Conservation (phyloP, 1,140 invertebrate species). For the Heterodera schachtii region DNA sequence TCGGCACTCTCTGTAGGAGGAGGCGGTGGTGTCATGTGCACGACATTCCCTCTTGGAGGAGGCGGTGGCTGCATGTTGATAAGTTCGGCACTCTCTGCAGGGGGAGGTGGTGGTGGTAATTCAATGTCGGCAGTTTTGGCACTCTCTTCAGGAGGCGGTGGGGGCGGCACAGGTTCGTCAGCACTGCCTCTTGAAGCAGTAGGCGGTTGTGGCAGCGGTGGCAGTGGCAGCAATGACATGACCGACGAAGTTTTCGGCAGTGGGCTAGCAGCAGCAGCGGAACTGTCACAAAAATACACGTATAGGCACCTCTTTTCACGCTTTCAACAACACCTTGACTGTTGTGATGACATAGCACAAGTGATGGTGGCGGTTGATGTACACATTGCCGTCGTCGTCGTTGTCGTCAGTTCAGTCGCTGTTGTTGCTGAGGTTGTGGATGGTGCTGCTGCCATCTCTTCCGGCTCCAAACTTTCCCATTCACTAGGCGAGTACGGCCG, state of each 20-base stretch:
- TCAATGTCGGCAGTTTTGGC: neutral
- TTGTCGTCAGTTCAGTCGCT: no score
- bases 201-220: neutral
- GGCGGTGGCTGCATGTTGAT: neutral
- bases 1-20: neutral
- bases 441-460: neutral
- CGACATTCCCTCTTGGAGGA: no score
- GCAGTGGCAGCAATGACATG: neutral
- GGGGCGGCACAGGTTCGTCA: neutral
- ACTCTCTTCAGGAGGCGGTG: neutral
- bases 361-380: no score
- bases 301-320: neutral
- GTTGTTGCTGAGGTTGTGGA: neutral
- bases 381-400: no score
- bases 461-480: neutral
- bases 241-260: neutral
- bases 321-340: neutral
- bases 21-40: neutral
- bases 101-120: neutral
- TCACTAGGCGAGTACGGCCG: constrained; percentile 12
- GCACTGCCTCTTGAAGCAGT: no score
- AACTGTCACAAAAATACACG: no score
- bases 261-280: no score
- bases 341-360: no score
- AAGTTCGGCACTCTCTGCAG: neutral